Base-by-base conservation (phyloP, 2,113 vertebrate genomes). In the Sciurus niger region DNA sequence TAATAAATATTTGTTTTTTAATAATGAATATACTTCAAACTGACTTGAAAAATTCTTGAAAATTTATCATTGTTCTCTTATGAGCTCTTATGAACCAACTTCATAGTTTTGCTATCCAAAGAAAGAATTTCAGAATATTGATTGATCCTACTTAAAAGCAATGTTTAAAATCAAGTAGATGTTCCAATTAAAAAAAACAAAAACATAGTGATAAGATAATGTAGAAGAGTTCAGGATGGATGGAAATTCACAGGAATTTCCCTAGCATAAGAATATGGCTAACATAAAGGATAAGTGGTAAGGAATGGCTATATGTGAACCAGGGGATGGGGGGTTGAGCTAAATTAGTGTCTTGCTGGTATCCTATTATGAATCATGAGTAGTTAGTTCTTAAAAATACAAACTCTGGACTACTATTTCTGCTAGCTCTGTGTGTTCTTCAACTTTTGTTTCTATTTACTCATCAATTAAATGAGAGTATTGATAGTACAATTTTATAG, bases 401-500 rank as follows among this genome's bases (percentile, higher is more conserved):
- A n/a, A 46, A 87, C 3, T 53, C 8, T 24, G 12, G 8, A n/a
- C 6, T 55, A 70, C 28, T 51, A 43, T 51, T 60, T 67, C 12
- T 28, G 43, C n/a, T 34, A 16, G 8, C 14, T 51, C 4, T 34
- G 70, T 6, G 10, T 67, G 24, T 67, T 43, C 6, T 58, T 58
- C 65, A 28, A 73, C 46, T 30, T 58, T 4, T 13, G 3, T 88
- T 72, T 72, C 17, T 28, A 30, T 73, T 79, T 79, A 22, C 53
- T 84, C 24, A 17, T 78, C 25, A 73, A 40, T 70, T 72, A 24
- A 58, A 51, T 30, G 1, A 4, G 16, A 74, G 40, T 16, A 65
- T 16, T 40, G 0, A 68, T 55, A 43, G 10, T 18, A 1, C 32
- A 65, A 12, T 0, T 18, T 14, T 28, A 34, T 0, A 72, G 6